Percentiles rank a stretch among this genome's conserved stretches.
Conservation (phyloP, 2,113 vertebrate species). For the Rhombomys opimus region DNA sequence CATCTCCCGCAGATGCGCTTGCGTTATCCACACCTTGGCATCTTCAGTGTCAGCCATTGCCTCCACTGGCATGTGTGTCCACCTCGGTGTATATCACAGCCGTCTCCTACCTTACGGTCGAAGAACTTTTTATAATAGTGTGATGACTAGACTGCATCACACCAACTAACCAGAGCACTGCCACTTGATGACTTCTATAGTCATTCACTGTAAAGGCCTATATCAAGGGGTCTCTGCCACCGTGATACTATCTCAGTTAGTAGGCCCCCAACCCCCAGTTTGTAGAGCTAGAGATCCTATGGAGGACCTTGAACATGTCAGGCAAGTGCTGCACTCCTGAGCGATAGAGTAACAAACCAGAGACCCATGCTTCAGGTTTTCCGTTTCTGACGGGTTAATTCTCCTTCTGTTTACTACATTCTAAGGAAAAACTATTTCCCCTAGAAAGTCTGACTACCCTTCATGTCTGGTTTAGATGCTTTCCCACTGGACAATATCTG, state of each 20-base stretch:
- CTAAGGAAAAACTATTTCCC: constrained; percentile 8
- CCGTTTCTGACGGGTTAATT: background rate
- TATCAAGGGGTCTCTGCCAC: background rate
- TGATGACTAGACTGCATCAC: background rate
- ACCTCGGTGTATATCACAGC: background rate
- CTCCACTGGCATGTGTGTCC: too few species aligned
- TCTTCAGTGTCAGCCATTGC: background rate
- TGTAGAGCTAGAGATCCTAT: too few species aligned
- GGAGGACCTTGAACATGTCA: background rate
- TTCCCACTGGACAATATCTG: background rate
- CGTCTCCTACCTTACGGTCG: background rate
- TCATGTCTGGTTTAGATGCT: background rate
- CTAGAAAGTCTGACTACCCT: background rate
- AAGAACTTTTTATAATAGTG: background rate
- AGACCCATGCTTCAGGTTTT: background rate
- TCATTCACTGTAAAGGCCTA: background rate
- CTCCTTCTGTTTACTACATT: background rate
- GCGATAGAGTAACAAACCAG: background rate
- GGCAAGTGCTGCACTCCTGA: background rate
- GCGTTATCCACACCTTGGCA: background rate
- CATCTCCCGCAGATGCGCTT: background rate
- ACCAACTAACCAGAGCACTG: background rate
- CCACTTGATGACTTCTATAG: background rate
- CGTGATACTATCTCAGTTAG: background rate
- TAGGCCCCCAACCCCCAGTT: too few species aligned